Evolutionary conservation across 1,140 invertebrate species (phyloP).

Genomic region (Maconellicoccus hirsutus): DNA sequence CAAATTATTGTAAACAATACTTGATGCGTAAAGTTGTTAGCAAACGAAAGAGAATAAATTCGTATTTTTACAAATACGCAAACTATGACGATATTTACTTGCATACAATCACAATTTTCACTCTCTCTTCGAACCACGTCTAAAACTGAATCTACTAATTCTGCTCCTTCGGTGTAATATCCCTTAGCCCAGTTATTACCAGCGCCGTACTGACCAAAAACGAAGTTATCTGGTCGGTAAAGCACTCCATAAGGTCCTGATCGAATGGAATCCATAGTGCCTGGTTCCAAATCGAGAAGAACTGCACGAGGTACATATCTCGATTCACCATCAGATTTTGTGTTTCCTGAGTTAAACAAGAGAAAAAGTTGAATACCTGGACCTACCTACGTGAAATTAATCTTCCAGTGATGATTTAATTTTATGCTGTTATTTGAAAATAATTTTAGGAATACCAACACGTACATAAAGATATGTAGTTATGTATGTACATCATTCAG

Average conservation of each 20-base stretch:
- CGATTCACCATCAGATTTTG: slow-evolving; percentile 30
- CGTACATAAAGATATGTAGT: neutral
- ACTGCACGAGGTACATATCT: slow-evolving; percentile 44
- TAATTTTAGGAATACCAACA: neutral
- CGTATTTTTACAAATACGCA: neutral
- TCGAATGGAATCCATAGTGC: slow-evolving; percentile 61
- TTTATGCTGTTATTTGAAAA: neutral
- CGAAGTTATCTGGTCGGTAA: slow-evolving; percentile 63
- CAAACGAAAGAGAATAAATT: neutral
- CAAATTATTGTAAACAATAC: neutral
- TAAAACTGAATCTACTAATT: slow-evolving; percentile 61
- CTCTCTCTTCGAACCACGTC: slow-evolving; percentile 68
- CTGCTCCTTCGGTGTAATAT: slow-evolving; percentile 67
- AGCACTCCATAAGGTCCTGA: slow-evolving; percentile 57
- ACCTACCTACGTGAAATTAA: no score
- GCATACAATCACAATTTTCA: slow-evolving; percentile 56
- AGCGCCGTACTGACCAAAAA: slow-evolving; percentile 52
- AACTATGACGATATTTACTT: slow-evolving; percentile 39
- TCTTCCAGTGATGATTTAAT: neutral
- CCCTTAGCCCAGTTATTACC: slow-evolving; percentile 68
- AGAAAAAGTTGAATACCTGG: no score
- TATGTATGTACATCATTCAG: no score
- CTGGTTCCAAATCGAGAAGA: slow-evolving; percentile 62
- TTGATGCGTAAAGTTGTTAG: neutral
- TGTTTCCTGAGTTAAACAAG: neutral